These are phyloP conservation scores for Eurois occulta DNA, from an alignment of 2,888 invertebrate species.

Conservation along the genomic window DNA sequence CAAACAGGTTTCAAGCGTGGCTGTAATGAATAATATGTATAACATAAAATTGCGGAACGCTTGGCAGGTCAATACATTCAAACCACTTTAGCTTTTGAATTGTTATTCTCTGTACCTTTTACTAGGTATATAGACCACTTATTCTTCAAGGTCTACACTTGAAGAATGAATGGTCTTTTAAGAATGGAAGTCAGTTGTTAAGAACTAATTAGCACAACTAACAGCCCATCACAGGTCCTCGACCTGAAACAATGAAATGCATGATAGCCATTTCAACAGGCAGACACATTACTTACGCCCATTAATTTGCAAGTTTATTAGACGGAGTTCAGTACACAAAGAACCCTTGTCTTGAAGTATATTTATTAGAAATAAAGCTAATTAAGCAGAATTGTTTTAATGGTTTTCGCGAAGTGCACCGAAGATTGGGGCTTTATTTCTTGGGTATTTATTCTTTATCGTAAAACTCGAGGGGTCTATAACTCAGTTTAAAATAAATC, in stretches of 20 bases:
- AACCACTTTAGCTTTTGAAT: neutral
- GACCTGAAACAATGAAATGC: constrained; percentile 51
- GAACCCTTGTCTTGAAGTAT: constrained; percentile 38
- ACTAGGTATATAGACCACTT: neutral
- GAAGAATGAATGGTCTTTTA: neutral
- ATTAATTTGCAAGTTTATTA: constrained; percentile 54
- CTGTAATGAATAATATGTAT: neutral
- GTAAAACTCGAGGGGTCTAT: neutral
- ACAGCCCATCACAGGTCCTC: constrained; percentile 15
- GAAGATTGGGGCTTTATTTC: neutral
- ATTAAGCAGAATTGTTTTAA: constrained; percentile 41
- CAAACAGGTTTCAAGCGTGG: neutral
- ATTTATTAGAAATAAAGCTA: constrained; percentile 50
- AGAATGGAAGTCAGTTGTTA: constrained; percentile 27
- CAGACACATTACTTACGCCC: constrained; percentile 54
- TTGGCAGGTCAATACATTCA: neutral
- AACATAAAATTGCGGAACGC: neutral
- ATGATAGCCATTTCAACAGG: constrained; percentile 44
- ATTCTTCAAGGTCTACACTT: neutral
- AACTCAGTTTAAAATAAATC: too few species aligned
- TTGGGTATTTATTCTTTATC: neutral
- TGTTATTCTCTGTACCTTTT: neutral
- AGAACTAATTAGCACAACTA: constrained; percentile 22
- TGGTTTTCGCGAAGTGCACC: neutral
- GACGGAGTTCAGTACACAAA: constrained; percentile 44